Evolutionary conservation across 2,888 invertebrate species (phyloP).

Genomic region (Parelbella ahira): DNA sequence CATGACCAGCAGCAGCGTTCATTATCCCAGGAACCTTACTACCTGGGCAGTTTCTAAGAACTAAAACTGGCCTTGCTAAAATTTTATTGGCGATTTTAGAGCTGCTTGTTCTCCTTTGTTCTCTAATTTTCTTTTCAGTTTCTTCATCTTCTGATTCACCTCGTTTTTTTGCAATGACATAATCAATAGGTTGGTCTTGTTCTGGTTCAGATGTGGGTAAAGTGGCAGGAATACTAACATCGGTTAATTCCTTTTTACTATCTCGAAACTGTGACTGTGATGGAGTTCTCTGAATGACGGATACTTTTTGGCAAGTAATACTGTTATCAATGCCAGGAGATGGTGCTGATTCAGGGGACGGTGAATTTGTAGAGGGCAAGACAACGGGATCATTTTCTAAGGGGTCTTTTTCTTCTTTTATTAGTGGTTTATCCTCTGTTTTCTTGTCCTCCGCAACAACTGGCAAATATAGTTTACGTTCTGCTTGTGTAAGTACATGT

Average conservation of each 20-base stretch:
- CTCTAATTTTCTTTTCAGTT: slow-evolving; percentile 84
- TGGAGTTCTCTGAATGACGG: slow-evolving; percentile 92
- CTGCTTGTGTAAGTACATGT: slow-evolving; percentile 89
- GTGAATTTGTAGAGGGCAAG: slow-evolving; percentile 72
- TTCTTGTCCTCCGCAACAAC: slow-evolving; percentile 80
- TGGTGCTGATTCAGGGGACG: slow-evolving; percentile 78
- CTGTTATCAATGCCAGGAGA: slow-evolving; percentile 85
- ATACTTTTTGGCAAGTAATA: slow-evolving; percentile 85
- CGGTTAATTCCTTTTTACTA: slow-evolving; percentile 67
- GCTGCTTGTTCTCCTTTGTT: slow-evolving; percentile 84
- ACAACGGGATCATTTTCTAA: slow-evolving; percentile 83
- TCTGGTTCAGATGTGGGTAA: slow-evolving; percentile 82
- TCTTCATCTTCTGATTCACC: slow-evolving; percentile 85
- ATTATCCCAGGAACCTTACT: slow-evolving; percentile 83
- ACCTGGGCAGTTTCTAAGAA: slow-evolving; percentile 77
- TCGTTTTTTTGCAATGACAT: slow-evolving; percentile 90
- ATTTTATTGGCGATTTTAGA: slow-evolving; percentile 83
- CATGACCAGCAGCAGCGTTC: slow-evolving; percentile 90
- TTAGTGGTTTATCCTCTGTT: slow-evolving; percentile 70
- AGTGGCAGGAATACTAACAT: slow-evolving; percentile 74
- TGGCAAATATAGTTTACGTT: slow-evolving; percentile 88
- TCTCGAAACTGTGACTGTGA: slow-evolving; percentile 72
- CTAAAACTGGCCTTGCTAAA: slow-evolving; percentile 73
- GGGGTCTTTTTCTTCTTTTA: slow-evolving; percentile 83
- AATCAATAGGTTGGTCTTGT: slow-evolving; percentile 94